These are phyloP conservation scores for Thermophis baileyi DNA, from an alignment of 2,113 vertebrate species.

Conservation along the genomic window DNA sequence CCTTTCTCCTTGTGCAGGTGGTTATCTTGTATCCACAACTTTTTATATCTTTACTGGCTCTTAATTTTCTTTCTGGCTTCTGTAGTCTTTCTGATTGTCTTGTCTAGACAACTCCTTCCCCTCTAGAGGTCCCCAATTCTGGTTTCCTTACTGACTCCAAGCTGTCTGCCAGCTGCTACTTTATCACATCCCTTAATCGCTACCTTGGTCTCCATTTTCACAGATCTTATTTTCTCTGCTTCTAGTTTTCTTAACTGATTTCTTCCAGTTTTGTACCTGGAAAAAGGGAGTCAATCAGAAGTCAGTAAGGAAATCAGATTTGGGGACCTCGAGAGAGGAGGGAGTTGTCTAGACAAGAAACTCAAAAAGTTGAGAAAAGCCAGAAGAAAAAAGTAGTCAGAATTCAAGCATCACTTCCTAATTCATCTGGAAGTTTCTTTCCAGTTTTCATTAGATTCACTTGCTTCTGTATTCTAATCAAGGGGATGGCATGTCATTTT, in stretches of 20 bases:
- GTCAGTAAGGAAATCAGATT: background rate
- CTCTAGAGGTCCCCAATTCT: background rate
- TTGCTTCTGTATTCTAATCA: background rate
- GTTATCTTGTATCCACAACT: background rate
- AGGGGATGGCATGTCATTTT: background rate
- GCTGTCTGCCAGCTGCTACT: background rate
- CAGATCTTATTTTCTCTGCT: background rate
- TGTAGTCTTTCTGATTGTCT: background rate
- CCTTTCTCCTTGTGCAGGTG: background rate
- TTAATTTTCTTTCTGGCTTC: background rate
- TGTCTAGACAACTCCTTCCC: background rate
- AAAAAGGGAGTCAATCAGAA: background rate
- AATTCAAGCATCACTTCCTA: background rate
- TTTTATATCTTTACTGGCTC: background rate
- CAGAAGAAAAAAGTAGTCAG: background rate
- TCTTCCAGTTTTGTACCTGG: background rate
- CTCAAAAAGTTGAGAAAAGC: background rate
- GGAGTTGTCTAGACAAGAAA: background rate
- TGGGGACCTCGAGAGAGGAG: background rate
- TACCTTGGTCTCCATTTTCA: background rate
- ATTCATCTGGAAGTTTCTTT: background rate
- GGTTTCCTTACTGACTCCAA: background rate
- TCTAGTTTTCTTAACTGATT: background rate
- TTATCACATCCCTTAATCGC: background rate
- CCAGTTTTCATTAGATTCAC: background rate